These are phyloP conservation scores for Lutraria rhynchaena DNA, from an alignment of 1,140 invertebrate genomes.

Conservation along the genomic window DNA sequence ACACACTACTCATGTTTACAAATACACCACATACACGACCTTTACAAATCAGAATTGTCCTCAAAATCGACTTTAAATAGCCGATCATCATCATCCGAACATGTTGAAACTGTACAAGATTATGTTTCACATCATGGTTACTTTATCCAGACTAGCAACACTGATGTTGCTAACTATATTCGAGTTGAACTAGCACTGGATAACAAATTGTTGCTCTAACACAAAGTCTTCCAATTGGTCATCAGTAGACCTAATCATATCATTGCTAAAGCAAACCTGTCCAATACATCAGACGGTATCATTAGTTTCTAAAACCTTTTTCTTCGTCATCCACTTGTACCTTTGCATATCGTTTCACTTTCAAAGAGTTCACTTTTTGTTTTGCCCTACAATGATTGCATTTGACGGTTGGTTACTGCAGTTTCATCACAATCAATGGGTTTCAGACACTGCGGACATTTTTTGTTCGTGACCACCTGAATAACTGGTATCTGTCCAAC, in stretches of 20 bases:
- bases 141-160: not conserved
- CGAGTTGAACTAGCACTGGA: not conserved
- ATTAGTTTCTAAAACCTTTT: not conserved
- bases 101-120: not conserved
- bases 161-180: not conserved
- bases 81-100: not conserved
- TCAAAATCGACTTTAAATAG: not conserved
- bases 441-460: too few species aligned
- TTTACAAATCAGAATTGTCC: not conserved
- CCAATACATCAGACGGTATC: not conserved
- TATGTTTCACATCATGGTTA: not conserved
- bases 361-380: not conserved
- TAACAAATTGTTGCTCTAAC: not conserved
- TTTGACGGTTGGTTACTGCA: too few species aligned
- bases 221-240: not conserved
- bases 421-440: too few species aligned
- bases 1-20: too few species aligned
- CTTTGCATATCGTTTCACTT: constrained; percentile 17
- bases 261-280: not conserved
- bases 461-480: too few species aligned
- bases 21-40: too few species aligned
- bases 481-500: too few species aligned
- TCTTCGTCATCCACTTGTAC: not conserved
- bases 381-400: constrained; percentile 5
- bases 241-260: not conserved